phyloP scores from a whole-genome alignment of 37 sponge, comb jelly and placozoan genomes.

The Oscarella lobularis region DNA sequence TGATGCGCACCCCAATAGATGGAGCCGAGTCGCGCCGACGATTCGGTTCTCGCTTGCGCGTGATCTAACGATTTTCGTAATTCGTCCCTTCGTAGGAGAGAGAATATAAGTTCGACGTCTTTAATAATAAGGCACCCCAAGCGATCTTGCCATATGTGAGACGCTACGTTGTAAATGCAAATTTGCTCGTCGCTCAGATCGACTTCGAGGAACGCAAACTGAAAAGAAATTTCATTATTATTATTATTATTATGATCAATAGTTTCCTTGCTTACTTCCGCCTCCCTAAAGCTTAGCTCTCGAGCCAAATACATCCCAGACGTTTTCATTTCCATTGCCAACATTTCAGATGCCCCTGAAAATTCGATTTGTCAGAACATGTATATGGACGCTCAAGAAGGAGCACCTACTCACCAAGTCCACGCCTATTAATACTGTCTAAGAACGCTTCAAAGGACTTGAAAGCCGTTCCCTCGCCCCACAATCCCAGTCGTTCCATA shows the following conservation, averaged over 20 bases:
- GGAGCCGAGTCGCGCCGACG: slow-evolving; percentile 7
- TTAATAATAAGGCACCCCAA: no score
- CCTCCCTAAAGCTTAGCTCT: slow-evolving; percentile 30
- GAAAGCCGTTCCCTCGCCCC: slow-evolving; percentile 35
- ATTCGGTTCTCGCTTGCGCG: slow-evolving; percentile 15
- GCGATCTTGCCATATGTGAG: slow-evolving; percentile 41
- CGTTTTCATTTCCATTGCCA: slow-evolving; percentile 58
- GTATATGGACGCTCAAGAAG: background rate
- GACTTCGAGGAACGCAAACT: slow-evolving; percentile 25
- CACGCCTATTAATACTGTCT: slow-evolving; percentile 27
- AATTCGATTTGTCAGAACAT: background rate
- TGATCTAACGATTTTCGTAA: slow-evolving; percentile 17
- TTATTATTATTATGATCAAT: background rate
- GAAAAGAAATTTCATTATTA: background rate
- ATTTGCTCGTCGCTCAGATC: slow-evolving; percentile 21
- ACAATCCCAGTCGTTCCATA: slow-evolving; percentile 50
- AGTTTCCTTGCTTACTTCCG: slow-evolving; percentile 13
- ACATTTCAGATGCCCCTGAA: slow-evolving; percentile 46
- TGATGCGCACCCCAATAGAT: slow-evolving; percentile 41
- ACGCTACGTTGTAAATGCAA: slow-evolving; percentile 15
- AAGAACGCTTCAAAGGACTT: slow-evolving; percentile 28
- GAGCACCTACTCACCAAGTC: slow-evolving; percentile 12
- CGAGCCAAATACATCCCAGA: slow-evolving; percentile 41
- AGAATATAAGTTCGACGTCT: no score
- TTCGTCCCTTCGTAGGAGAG: slow-evolving; percentile 17